phyloP scores from a whole-genome alignment of 1,140 invertebrate species.

The Bombus affinis region DNA sequence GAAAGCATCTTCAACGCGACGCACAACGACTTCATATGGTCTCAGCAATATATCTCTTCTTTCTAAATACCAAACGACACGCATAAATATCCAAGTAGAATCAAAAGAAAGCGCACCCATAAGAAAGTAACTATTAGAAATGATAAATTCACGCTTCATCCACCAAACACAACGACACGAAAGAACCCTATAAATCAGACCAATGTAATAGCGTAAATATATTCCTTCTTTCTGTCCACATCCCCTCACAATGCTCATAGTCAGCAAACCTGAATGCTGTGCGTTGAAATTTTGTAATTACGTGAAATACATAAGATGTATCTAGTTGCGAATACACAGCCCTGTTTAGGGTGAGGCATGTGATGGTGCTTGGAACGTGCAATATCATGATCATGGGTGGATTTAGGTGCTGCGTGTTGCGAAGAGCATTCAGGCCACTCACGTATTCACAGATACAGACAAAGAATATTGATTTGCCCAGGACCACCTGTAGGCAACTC shows the following conservation, averaged over 20 bases:
- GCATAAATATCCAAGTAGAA: background rate
- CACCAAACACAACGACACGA: background rate
- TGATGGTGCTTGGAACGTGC: constrained; percentile 1
- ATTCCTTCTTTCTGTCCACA: too few species aligned
- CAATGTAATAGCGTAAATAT: background rate
- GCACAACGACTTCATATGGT: too few species aligned
- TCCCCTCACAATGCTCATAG: too few species aligned
- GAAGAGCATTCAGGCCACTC: constrained; percentile 35
- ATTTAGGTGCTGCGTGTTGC: constrained; percentile 40
- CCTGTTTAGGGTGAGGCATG: background rate
- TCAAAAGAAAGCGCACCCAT: background rate
- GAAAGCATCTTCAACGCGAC: too few species aligned
- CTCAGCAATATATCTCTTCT: background rate
- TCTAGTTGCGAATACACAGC: too few species aligned
- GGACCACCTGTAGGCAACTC: constrained; percentile 69
- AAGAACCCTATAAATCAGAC: background rate
- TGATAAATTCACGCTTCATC: too few species aligned
- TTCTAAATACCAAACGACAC: background rate
- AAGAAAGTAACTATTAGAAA: too few species aligned
- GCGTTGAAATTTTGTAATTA: background rate
- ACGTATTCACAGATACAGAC: constrained; percentile 54
- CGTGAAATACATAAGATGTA: background rate
- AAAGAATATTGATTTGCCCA: constrained; percentile 67
- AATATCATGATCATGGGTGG: constrained; percentile 37
- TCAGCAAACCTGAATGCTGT: background rate